Conservation (phyloP, 2,888 invertebrate genomes). For the Chouioia cunea region DNA sequence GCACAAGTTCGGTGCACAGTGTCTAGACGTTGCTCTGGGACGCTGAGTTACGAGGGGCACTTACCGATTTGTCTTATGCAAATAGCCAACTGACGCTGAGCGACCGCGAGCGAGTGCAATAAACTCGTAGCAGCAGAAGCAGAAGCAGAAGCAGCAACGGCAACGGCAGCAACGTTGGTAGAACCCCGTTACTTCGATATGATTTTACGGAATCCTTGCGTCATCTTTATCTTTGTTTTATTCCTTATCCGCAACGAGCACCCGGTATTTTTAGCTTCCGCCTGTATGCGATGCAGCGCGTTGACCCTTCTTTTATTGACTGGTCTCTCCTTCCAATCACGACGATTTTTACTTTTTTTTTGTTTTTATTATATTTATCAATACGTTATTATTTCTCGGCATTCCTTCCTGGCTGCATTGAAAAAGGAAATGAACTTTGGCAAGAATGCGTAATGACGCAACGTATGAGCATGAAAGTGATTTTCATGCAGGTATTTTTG, state of each 20-base stretch:
- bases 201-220: constrained; percentile 30
- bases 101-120: constrained; percentile 24
- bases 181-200: constrained; percentile 21
- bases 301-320: constrained; percentile 13
- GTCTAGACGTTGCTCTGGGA: constrained; percentile 16
- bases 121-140: constrained; percentile 15
- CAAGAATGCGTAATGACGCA: no score
- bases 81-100: constrained; percentile 23
- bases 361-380: no score
- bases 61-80: constrained; percentile 43
- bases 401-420: no score
- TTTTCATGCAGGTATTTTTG: no score
- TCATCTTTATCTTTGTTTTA: constrained; percentile 11
- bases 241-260: constrained; percentile 2
- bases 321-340: background rate
- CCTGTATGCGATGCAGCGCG: background rate
- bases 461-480: no score
- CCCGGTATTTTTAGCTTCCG: constrained; percentile 17
- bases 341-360: no score
- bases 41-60: constrained; percentile 31
- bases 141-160: no score
- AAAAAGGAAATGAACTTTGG: no score
- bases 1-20: background rate
- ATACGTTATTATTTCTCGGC: no score
- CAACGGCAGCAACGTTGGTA: no score